A percentile compares a stretch with the other conserved stretches of the same genome.
phyloP scores from a whole-genome alignment of 1,140 invertebrate species.

The Lethocerus indicus region DNA sequence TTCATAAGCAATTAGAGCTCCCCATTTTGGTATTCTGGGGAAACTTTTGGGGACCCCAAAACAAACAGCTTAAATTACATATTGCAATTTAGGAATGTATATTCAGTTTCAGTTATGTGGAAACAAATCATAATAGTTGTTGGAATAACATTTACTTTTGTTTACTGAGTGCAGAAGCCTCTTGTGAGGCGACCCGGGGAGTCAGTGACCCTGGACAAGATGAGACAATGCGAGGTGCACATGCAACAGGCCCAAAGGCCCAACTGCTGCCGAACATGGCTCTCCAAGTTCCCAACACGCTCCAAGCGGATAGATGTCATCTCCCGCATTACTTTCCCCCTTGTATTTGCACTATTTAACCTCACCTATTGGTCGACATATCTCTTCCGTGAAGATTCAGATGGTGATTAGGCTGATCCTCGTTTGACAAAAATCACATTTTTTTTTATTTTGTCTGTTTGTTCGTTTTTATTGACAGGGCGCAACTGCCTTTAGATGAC shows the following conservation, averaged over 20 bases:
- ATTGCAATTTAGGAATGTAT: too few relatives aligned
- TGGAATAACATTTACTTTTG: constrained; percentile 3
- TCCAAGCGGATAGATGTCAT: constrained; percentile 93
- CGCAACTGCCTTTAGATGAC: too few relatives aligned
- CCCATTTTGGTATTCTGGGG: too few relatives aligned
- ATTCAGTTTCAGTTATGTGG: too few relatives aligned
- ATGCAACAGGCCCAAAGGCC: constrained; percentile 45
- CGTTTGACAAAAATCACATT: too few relatives aligned
- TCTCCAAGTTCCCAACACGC: constrained; percentile 80
- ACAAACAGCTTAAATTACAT: too few relatives aligned
- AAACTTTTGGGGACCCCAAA: too few relatives aligned
- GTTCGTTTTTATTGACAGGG: too few relatives aligned
- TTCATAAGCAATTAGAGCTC: too few relatives aligned
- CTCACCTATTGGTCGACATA: constrained; percentile 89
- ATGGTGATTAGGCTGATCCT: constrained; percentile 18
- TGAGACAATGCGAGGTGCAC: constrained; percentile 68
- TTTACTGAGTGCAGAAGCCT: constrained; percentile 56
- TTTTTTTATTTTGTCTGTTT: too few relatives aligned
- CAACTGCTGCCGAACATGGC: constrained; percentile 81
- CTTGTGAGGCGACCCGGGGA: constrained; percentile 62
- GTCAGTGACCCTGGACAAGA: constrained; percentile 53
- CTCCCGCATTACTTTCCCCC: constrained; percentile 81
- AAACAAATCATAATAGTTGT: too few relatives aligned
- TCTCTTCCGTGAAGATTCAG: constrained; percentile 55
- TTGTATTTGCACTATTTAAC: constrained; percentile 90